Conservation (phyloP, 1,140 invertebrate species). For the Macrotrachela quadricornifera region DNA sequence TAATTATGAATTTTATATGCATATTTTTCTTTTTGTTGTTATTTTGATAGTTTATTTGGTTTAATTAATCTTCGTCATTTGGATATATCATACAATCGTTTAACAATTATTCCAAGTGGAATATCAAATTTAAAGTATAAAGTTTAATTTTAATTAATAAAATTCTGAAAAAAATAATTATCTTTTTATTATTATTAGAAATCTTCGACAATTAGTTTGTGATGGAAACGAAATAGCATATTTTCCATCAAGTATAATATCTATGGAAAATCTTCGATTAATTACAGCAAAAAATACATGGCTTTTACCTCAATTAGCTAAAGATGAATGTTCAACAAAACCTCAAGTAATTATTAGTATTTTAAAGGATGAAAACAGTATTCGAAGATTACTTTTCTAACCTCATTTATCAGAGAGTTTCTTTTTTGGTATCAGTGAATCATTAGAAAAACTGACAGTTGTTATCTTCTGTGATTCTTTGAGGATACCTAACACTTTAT, state of each 20-base stretch:
- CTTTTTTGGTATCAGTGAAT: no score
- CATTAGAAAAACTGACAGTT: no score
- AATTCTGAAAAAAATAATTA: no score
- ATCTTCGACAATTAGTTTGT: conserved; percentile 18
- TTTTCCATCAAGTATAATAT: conserved; percentile 18
- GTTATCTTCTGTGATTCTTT: no score
- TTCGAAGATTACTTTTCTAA: no score
- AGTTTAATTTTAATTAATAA: neutral
- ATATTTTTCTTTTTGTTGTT: neutral
- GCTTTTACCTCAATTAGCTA: conserved; percentile 28
- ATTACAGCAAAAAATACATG: conserved; percentile 26
- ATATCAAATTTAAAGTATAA: neutral
- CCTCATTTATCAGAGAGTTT: no score
- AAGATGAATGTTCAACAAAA: conserved; percentile 18
- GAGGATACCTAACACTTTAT: no score
- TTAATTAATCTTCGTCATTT: neutral
- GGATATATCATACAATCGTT: conserved; percentile 1
- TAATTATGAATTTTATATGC: neutral
- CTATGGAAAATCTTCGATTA: conserved; percentile 15
- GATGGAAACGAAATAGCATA: conserved; percentile 27
- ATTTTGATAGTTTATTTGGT: neutral
- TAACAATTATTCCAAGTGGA: neutral
- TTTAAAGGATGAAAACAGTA: neutral
- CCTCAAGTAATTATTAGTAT: conserved; percentile 16
- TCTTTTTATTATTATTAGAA: conserved; percentile 11